Evolutionary conservation across 2,888 invertebrate species (phyloP).

Genomic region (Tigriopus californicus): DNA sequence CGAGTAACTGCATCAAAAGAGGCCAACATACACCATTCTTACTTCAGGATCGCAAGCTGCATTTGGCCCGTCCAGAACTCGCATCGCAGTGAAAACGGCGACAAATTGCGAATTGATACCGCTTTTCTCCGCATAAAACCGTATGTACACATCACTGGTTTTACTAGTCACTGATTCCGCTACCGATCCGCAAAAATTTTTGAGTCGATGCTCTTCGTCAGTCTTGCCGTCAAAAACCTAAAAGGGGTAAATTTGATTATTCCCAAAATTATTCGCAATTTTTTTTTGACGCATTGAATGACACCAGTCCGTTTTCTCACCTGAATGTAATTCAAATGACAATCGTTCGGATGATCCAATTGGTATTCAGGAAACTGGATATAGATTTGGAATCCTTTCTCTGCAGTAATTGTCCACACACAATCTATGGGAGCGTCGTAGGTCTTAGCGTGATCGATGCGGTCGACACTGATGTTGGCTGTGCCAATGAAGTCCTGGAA

Average conservation of each 20-base stretch:
- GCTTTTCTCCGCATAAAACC: constrained; percentile 46
- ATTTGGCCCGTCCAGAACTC: constrained; percentile 36
- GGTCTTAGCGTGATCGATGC: constrained; percentile 33
- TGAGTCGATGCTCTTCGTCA: constrained; percentile 37
- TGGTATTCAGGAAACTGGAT: constrained; percentile 38
- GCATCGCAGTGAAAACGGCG: constrained; percentile 53
- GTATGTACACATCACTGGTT: constrained; percentile 47
- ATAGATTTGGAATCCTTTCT: constrained; percentile 26
- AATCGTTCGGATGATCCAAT: constrained; percentile 52
- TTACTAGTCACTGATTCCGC: constrained; percentile 51
- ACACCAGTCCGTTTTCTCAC: constrained; percentile 27
- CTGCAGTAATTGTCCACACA: constrained; percentile 49
- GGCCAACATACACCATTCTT: neutral
- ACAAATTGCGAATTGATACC: constrained; percentile 44
- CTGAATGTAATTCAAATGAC: constrained; percentile 52
- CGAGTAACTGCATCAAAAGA: neutral
- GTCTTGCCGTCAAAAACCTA: constrained; percentile 39
- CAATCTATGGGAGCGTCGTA: constrained; percentile 46
- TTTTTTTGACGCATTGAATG: neutral
- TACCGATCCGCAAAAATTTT: constrained; percentile 65
- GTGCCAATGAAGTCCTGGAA: constrained; percentile 22
- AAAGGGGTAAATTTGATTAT: neutral
- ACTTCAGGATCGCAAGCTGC: constrained; percentile 12
- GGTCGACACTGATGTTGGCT: constrained; percentile 37
- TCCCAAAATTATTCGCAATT: neutral